Base-by-base conservation (phyloP, 2,113 vertebrate species). In the Puffinus mauretanicus region DNA sequence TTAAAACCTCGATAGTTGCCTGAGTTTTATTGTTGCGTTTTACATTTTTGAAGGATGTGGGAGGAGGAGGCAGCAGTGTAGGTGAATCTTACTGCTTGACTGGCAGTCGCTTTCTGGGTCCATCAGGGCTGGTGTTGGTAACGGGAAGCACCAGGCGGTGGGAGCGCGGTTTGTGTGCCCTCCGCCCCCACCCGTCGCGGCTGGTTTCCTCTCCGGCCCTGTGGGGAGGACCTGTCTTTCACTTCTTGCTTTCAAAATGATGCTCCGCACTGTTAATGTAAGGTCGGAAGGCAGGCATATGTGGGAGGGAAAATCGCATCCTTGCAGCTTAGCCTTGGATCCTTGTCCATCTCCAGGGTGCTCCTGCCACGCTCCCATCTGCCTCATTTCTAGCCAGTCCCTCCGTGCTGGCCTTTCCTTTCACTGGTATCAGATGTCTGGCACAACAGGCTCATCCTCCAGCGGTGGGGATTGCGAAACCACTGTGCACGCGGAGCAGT, bases 221-320 rank as follows among this genome's bases (percentile, higher is more conserved):
- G 70, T 64, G 46, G 82, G 64, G 47, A 60, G 47, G 88, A 90
- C 67, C 79, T 96, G 65, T 88, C 77, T 98, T 98, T 97, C 87
- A 95, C 97, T 98, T 98, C 98, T 97, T 97, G 40, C 79, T 98
- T 98, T 98, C 96, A 73, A 38, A 77, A 96, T 92, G 96, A 93
- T 96, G 82, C 44, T 93, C 69, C 38, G 10, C 38, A 38, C 34
- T 92, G 55, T 55, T 55, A 26, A 30, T 5, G 9, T 42, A 30
- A 82, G 34, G 18, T 57, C 1, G 1, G 40, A 30, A 6, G 3
- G 49, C 51, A 75, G 52, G 17, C 9, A 8, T 46, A 16, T 25
- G 11, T 22, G 19, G 29, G 49, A 62, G 14, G 20, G n/a, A 83
- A 55, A 27, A 51, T 27, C 1, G 0, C 3, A 5, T 73, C 29